Base-by-base conservation (phyloP, 2,113 vertebrate species). In the Hippoglossus stenolepis region DNA sequence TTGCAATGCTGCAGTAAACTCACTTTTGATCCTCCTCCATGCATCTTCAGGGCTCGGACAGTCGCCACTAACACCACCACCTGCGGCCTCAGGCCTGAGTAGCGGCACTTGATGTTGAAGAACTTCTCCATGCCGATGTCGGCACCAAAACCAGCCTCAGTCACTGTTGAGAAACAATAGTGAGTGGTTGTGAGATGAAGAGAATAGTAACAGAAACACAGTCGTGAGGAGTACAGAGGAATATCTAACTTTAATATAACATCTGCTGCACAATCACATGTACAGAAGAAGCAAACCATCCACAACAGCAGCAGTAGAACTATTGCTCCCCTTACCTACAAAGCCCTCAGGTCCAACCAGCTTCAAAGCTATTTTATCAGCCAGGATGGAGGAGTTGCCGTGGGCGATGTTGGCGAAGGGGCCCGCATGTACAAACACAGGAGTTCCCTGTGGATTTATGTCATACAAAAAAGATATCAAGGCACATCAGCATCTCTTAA, bases 81-180 rank as follows among this genome's bases (percentile, higher is more conserved):
- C 0, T 99, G 96, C 23, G 98, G 98, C 65, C 94, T 93, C 76
- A 99, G 95, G 49, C 96, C 97, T 0, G 98, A 99, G 78, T 95
- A 96, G 20, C 97, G 96, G 83, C 98, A 99, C 86, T 99, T 99
- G 85, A 99, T 99, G 87, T 99, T 95, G 64, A 99, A 99, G 92
- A 99, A 99, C 84, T 99, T 99, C 83, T 99, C 98, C 98, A 99
- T 99, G 72, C 98, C 98, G 15, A 99, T 98, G 79, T 99, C 98
- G 11, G 98, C 98, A 56, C 98, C 98, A 11, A 99, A 99, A 59
- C 98, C 98, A 40, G 98, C 98, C 93, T 99, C 98, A 0, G 98
- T 99, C 87, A 99, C 98, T 99, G 75, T 47, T 80, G 79, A 65
- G 75, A 10, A 31, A 13, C 26, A 65, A 57, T 35, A 5, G 5